Base-by-base conservation (phyloP, 2,113 vertebrate species). In the Lagopus muta region DNA sequence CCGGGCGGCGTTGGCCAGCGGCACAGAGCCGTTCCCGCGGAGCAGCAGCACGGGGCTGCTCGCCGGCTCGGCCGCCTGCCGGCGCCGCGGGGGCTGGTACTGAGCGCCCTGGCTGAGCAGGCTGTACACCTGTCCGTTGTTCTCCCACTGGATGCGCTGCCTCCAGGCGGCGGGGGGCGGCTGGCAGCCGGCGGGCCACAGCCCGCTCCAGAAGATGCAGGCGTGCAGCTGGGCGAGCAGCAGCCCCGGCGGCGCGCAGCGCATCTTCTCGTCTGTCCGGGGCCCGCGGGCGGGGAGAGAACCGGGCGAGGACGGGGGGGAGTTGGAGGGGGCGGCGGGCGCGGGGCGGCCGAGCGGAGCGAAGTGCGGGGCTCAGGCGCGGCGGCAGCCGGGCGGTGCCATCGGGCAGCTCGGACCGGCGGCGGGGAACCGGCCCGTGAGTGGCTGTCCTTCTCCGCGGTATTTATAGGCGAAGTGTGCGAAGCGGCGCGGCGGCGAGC, bases 111-210 rank as follows among this genome's bases (percentile, higher is more conserved):
- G 97, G 96, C 98, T 99, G 72, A 98, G 97, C 73, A 99, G 97
- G 92, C 98, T 98, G 92, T 98, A 99, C 73, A 99, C 98, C 97
- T 98, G 98, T 82, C 99, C 99, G 94, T 99, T 98, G 91, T 98
- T 98, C 96, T 98, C 98, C 99, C 99, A 99, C 90, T 98, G 98
- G 90, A 99, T 98, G 70, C 97, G 95, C 34, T 97, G 98, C 80
- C 97, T 97, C 95, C 98, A 98, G 69, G 96, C 89, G 34, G 97
- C 97, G 3, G 97, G 97, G 20, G 97, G 96, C 50, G 97, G 64
- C 85, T 94, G 92, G 74, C 97, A 92, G 61, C 89, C 55, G 15
- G 86, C 80, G 36, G 95, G 96, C 66, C 98, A 82, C 69, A 98
- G 72, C 79, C 97, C 91, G 67, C 96, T 94, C 92, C 98, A 88